Evolutionary conservation across 2,888 invertebrate genomes (phyloP), one percentile per base, ranked within the genome.

Genomic region (Nemotelus pantherinus): DNA sequence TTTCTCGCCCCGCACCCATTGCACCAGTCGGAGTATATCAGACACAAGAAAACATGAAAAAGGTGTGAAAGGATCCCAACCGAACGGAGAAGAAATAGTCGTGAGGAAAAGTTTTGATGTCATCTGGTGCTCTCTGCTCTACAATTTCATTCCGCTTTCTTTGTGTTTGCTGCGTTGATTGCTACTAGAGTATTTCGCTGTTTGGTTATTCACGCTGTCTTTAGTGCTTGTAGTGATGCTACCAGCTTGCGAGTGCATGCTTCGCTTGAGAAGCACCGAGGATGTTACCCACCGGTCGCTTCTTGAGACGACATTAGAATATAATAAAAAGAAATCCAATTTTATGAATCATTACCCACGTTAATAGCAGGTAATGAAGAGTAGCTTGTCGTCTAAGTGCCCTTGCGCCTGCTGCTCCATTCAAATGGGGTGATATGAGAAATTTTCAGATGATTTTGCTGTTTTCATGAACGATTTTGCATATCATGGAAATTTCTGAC

Each of bases 301-400:
- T 47, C 5, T 45, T 45, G 45, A 47, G 25, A 65, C 45, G 57
- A 71, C 48, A 71, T 55, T 6, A 55, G 44, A 71, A 71, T 71
- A 71, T 43, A 57, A 71, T 71, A 71, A 71, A 50, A 71, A 71
- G 57, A 71, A 71, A 71, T 57, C 57, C 71, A 71, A 71, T 71
- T 71, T 71, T 57, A 71, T 57, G 71, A 71, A 43, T 55, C 71
- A 71, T 71, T 71, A 71, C 71, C 55, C 55, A 39, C 71, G 10
- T 71, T 71, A 71, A 71, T 57, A 55, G 55, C 55, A 65, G 65
- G 65, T 65, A 65, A 45, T 65, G 45, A 65, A 65, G 45, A 65
- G 65, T 47, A 6, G 47, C 10, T 65, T 65, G 65, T 47, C 7
- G 44, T 25, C 25, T 25, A 25, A 25, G 25, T 25, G 25, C 25